Evolutionary conservation across 2,113 vertebrate species (phyloP).

Genomic region (Zeus faber): DNA sequence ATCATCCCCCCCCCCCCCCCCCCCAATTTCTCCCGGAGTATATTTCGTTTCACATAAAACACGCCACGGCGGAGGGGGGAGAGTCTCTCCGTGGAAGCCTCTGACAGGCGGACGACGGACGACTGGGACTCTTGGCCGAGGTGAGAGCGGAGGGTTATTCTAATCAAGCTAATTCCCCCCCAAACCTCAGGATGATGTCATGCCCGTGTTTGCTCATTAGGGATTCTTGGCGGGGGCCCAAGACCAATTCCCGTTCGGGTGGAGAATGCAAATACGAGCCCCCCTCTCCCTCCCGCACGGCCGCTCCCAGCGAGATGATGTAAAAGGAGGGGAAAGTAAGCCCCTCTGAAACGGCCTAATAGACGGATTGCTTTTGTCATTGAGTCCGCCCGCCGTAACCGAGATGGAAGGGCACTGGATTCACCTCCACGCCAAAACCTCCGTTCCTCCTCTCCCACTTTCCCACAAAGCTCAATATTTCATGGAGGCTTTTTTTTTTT

Average conservation of each 20-base stretch:
- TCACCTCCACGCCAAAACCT: no score
- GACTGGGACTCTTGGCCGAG: constrained; percentile 48
- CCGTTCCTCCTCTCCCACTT: not conserved
- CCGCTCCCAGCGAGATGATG: no score
- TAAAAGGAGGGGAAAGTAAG: no score
- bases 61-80: constrained; percentile 12
- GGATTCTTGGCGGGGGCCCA: constrained; percentile 55
- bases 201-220: constrained; percentile 68
- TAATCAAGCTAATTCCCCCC: constrained; percentile 71
- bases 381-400: no score
- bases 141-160: constrained; percentile 62
- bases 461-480: no score
- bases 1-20: constrained; percentile 39
- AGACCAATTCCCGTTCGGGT: constrained; percentile 61
- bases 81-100: constrained; percentile 29
- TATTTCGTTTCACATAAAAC: constrained; percentile 50
- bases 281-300: no score
- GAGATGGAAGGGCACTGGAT: no score
- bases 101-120: constrained; percentile 44
- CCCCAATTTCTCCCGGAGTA: constrained; percentile 25
- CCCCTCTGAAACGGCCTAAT: no score
- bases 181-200: constrained; percentile 69
- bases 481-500: no score
- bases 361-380: no score
- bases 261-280: no score